Percentiles rank a stretch among this genome's conserved stretches.
These are phyloP conservation scores for Scaptomyza graminum DNA, from an alignment of 1,140 invertebrate species.

Conservation along the genomic window DNA sequence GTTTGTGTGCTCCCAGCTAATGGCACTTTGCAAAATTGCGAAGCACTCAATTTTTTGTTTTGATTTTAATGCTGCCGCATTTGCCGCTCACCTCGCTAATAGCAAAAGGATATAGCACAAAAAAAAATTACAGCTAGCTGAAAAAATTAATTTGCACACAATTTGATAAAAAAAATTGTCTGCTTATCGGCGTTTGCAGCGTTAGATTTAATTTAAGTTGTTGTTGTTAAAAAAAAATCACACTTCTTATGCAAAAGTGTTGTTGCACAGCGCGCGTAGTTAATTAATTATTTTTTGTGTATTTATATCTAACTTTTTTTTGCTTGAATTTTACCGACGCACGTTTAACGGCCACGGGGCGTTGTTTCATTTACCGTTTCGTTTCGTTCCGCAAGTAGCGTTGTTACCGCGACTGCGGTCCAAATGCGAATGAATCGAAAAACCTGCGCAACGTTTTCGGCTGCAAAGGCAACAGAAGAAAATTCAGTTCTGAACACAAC, in stretches of 20 bases:
- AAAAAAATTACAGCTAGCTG: slow-evolving; percentile 10
- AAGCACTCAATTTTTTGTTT: slow-evolving; percentile 33
- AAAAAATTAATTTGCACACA: slow-evolving; percentile 29
- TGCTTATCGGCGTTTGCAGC: slow-evolving; percentile 8
- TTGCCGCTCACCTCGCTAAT: slow-evolving; percentile 29
- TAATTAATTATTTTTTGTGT: slow-evolving; percentile 25
- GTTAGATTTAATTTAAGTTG: slow-evolving; percentile 25
- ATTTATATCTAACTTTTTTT: slow-evolving; percentile 9
- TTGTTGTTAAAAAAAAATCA: slow-evolving; percentile 4
- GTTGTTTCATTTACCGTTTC: slow-evolving; percentile 79
- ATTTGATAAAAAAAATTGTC: slow-evolving; percentile 15
- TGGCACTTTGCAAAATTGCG: slow-evolving; percentile 16
- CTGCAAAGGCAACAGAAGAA: slow-evolving; percentile 31
- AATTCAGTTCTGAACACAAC: slow-evolving; percentile 1
- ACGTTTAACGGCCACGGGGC: slow-evolving; percentile 57
- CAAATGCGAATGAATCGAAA: slow-evolving; percentile 54
- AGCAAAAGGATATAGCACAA: slow-evolving; percentile 1
- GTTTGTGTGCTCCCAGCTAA: neutral
- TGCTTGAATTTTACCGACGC: slow-evolving; percentile 45
- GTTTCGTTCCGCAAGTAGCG: slow-evolving; percentile 62
- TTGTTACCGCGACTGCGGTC: slow-evolving; percentile 59
- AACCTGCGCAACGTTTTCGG: slow-evolving; percentile 48
- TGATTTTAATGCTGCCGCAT: slow-evolving; percentile 30
- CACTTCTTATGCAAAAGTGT: slow-evolving; percentile 8
- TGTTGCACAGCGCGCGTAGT: slow-evolving; percentile 15